phyloP scores from a whole-genome alignment of 1,140 invertebrate genomes.

The Solenopsis fugax region DNA sequence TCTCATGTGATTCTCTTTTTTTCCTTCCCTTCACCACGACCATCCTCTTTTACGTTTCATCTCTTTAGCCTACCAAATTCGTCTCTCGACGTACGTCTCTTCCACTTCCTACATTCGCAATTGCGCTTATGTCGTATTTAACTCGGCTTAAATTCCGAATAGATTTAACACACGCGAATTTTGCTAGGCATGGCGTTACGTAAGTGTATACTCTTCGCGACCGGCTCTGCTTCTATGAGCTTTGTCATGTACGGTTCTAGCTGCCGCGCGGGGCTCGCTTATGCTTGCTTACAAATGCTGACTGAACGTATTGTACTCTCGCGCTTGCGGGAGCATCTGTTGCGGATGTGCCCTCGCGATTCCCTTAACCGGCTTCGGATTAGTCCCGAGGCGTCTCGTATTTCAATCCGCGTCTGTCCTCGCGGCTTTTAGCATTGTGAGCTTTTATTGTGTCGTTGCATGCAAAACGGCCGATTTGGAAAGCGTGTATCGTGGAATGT shows the following conservation, averaged over 20 bases:
- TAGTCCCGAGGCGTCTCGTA: constrained; percentile 55
- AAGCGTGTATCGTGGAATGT: background rate
- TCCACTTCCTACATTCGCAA: background rate
- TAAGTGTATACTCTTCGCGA: constrained; percentile 14
- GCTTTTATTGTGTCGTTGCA: constrained; percentile 5
- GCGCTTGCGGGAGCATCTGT: constrained; percentile 48
- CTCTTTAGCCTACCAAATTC: background rate
- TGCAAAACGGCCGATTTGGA: background rate
- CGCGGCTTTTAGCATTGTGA: background rate
- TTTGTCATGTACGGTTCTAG: background rate
- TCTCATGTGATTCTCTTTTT: background rate
- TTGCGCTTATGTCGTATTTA: background rate
- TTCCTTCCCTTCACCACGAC: background rate
- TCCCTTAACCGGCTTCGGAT: constrained; percentile 66
- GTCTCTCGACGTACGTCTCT: background rate
- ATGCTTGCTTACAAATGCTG: constrained; percentile 33
- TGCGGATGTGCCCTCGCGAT: constrained; percentile 59
- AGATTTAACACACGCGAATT: constrained; percentile 59
- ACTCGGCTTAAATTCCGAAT: constrained; percentile 42
- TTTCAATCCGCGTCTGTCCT: constrained; percentile 12
- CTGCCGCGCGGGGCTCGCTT: background rate
- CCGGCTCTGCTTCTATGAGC: constrained; percentile 1
- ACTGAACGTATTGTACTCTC: constrained; percentile 25
- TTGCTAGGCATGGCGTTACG: constrained; percentile 42
- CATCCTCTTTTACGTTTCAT: background rate